Base-by-base conservation (phyloP, 2,888 invertebrate genomes). In the Eilema depressum region DNA sequence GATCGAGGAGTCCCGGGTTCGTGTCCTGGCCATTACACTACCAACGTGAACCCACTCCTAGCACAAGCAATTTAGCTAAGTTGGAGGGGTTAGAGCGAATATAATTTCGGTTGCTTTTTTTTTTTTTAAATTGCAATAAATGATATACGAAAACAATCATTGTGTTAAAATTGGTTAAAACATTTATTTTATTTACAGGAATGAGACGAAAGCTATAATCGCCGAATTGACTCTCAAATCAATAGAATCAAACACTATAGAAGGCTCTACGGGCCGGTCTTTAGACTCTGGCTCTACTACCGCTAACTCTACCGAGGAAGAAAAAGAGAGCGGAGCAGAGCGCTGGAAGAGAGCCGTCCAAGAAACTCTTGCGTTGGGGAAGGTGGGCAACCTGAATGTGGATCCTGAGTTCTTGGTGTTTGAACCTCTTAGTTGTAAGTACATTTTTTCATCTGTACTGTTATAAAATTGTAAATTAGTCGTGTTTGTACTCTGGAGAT, bases 381-480 rank as follows among this genome's bases (percentile, higher is more conserved):
- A 96, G 83, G 97, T 98, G 11, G 98, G 98, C 1, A 97, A 97
- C 41, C 91, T 98, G 1, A 97, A 96, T 30, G 97, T 98, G 0
- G 98, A 99, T 90, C 98, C 98, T 0, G 96, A 97, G 73, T 98
- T 97, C 88, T 92, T 98, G 73, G 96, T 97, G 68, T 97, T 98
- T 82, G 96, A 97, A 84, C 96, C 97, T 2, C 96, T 96, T 75
- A 96, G 96, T 87, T 95, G 98, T 98, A 90, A 96, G 97, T 96
- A 33, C 0, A 33, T 2, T 23, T 66, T 17, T 5, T 57, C 14
- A 57, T 4, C 17, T n/a, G 30, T 30, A 30, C 4, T 30, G 7
- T 30, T 30, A 30, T 30, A 30, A 3, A 30, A 30, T 30, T 30
- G 7, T 30, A 30, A 30, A 30, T 30, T 30, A 30, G 7, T 33